Base-by-base conservation (phyloP, 2,797 vertebrate species). In the Percopsis omiscomaycus region DNA sequence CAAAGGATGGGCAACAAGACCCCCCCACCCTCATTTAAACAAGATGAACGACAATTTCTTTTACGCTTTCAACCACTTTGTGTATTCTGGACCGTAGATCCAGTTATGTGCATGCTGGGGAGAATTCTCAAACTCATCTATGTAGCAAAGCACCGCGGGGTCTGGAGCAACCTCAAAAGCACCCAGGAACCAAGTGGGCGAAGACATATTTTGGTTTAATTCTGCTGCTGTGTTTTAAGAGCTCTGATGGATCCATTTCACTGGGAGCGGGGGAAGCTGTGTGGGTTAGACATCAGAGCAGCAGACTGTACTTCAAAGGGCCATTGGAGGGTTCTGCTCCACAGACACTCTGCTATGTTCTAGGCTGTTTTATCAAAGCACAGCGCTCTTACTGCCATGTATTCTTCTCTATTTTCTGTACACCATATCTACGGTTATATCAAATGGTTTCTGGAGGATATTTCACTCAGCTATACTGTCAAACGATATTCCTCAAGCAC, bases 11-110 rank as follows among this genome's bases (percentile, higher is more conserved):
- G 1, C 6, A 49, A 64, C 64, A 64, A 60, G 59, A 69, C 64
- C 42, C 52, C 32, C 1, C 32, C 4, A 37, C 11, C 15, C 42
- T 64, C 42, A 22, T 64, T 48, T 64, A 11, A 55, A 73, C 66
- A 74, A 74, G 52, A 74, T 37, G 62, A 70, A 60, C 28, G n/a
- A 8, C 55, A 53, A 67, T 69, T 74, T 72, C 55, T 29, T 47
- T 3, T 15, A 28, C 59, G 59, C 32, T 37, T 37, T 37, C 32
- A 68, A 57, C n/a, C 59, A 32, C 22, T 5, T 5, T 8, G 8
- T 22, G 22, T 22, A 2, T 67, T 47, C 57, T 50, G 45, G 61
- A 4, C 3, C 9, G 30, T 6, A 32, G n/a, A 42, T 42, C 14
- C 3, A 44, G 63, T n/a, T 11, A 4, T 64, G 54, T 14, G 48